Evolutionary conservation across 2,797 vertebrate genomes (phyloP).

Genomic region (Microctenopoma steveboyesi): DNA sequence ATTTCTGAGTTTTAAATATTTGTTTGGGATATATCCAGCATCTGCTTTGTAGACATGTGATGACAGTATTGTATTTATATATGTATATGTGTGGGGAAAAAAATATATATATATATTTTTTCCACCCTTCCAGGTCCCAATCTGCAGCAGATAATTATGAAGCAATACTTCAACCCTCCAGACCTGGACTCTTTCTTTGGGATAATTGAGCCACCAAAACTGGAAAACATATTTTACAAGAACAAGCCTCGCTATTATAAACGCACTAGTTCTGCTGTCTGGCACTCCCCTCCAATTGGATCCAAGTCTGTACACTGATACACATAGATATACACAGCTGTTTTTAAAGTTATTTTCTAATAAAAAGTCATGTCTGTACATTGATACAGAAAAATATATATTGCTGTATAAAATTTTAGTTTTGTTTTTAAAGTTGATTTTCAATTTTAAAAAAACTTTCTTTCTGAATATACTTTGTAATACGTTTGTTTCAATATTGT

Average conservation of each 20-base stretch:
- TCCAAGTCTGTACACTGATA: constrained; percentile 47
- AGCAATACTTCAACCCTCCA: constrained; percentile 90
- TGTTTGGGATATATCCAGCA: neutral
- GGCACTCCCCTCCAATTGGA: constrained; percentile 88
- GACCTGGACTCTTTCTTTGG: constrained; percentile 86
- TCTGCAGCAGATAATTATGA: constrained; percentile 87
- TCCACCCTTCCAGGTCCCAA: constrained; percentile 73
- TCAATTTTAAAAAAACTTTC: constrained; percentile 53
- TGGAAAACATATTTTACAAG: constrained; percentile 93
- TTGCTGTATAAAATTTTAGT: too few species aligned
- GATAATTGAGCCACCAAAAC: constrained; percentile 81
- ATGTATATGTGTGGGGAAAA: too few species aligned
- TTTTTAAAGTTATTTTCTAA: constrained; percentile 51
- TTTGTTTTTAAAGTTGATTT: too few species aligned
- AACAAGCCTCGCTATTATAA: constrained; percentile 95
- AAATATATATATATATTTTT: neutral
- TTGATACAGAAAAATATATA: too few species aligned
- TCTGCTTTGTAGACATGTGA: neutral
- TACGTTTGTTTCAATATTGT: neutral
- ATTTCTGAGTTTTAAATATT: neutral
- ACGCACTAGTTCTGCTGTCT: constrained; percentile 95
- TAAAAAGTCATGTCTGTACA: too few species aligned
- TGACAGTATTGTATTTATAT: neutral
- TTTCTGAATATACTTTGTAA: neutral
- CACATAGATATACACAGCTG: constrained; percentile 12